A percentile compares a stretch with the other conserved stretches of the same genome.
These are phyloP conservation scores for Hydrolagus affinis DNA, from an alignment of 2,113 vertebrate species.

Conservation along the genomic window DNA sequence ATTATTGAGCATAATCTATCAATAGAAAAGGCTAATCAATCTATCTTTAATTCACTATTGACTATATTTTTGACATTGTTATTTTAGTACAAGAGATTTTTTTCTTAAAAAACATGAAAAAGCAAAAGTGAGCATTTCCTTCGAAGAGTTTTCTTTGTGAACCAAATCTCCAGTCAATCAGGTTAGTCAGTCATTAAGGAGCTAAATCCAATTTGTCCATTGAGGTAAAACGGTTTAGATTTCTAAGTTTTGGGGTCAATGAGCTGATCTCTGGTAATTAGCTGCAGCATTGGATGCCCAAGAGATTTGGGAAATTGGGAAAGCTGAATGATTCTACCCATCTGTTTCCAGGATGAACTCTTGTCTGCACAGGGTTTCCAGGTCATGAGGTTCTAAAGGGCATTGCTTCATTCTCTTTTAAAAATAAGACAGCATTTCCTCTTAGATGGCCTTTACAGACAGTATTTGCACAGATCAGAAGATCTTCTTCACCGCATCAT, in stretches of 20 bases:
- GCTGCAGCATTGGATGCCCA: slow-evolving; percentile 9
- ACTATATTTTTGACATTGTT: neutral
- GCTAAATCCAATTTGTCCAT: slow-evolving; percentile 24
- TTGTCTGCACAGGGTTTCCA: neutral
- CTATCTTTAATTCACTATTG: neutral
- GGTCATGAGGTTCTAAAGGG: slow-evolving; percentile 17
- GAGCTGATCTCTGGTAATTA: neutral
- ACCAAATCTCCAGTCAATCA: neutral
- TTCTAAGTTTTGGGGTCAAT: slow-evolving; percentile 24
- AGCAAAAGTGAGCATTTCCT: neutral
- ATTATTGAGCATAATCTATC: no score
- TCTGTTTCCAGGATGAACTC: slow-evolving; percentile 28
- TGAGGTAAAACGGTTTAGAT: slow-evolving; percentile 1
- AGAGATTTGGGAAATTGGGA: neutral
- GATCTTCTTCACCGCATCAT: neutral
- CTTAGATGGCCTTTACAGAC: slow-evolving; percentile 14
- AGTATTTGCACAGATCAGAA: neutral
- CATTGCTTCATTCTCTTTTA: neutral
- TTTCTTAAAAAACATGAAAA: neutral
- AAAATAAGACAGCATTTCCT: slow-evolving; percentile 6
- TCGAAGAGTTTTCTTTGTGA: neutral
- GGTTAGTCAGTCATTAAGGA: slow-evolving; percentile 7
- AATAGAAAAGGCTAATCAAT: no score
- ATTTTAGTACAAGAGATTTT: neutral
- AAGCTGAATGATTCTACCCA: slow-evolving; percentile 20